Percentiles rank a stretch among this genome's conserved stretches.
Conservation (phyloP, 2,888 invertebrate genomes). For the Creontiades dilutus region DNA sequence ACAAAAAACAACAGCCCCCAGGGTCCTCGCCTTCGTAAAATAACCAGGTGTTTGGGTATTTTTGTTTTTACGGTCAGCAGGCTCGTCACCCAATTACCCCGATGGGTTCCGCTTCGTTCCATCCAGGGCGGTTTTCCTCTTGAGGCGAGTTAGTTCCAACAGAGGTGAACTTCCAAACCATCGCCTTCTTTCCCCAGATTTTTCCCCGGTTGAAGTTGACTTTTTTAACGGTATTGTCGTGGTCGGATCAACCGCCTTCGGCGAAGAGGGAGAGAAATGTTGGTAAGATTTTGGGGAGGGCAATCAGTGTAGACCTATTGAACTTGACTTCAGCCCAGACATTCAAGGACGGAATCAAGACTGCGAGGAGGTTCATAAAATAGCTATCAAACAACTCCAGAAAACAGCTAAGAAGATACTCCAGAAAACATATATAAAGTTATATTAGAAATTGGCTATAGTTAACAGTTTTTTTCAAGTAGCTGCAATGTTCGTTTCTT, state of each 20-base stretch:
- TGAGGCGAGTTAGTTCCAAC: not conserved
- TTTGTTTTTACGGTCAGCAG: slow-evolving; percentile 48
- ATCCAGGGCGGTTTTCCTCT: slow-evolving; percentile 8
- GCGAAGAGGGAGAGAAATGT: not conserved
- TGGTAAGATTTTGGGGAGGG: too few relatives aligned
- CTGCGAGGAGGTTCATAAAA: too few relatives aligned
- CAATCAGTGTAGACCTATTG: too few relatives aligned
- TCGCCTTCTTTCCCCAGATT: not conserved
- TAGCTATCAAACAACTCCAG: too few relatives aligned
- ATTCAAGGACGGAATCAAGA: too few relatives aligned
- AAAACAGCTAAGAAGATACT: too few relatives aligned
- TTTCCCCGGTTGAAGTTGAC: not conserved
- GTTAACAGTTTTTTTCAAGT: too few relatives aligned
- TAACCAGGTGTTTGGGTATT: slow-evolving; percentile 54
- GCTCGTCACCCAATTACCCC: slow-evolving; percentile 49
- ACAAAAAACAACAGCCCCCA: slow-evolving; percentile 21
- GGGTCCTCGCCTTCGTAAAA: slow-evolving; percentile 12
- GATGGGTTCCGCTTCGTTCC: slow-evolving; percentile 51
- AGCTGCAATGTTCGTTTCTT: too few relatives aligned
- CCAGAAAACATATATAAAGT: too few relatives aligned
- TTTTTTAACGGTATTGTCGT: not conserved
- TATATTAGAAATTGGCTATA: too few relatives aligned
- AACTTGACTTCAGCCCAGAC: too few relatives aligned
- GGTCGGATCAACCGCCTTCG: not conserved
- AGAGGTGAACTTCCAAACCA: slow-evolving; percentile 3